A percentile compares a stretch with the other conserved stretches of the same genome.
phyloP scores from a whole-genome alignment of 2,888 invertebrate species.

The Pasiphila rectangulata region DNA sequence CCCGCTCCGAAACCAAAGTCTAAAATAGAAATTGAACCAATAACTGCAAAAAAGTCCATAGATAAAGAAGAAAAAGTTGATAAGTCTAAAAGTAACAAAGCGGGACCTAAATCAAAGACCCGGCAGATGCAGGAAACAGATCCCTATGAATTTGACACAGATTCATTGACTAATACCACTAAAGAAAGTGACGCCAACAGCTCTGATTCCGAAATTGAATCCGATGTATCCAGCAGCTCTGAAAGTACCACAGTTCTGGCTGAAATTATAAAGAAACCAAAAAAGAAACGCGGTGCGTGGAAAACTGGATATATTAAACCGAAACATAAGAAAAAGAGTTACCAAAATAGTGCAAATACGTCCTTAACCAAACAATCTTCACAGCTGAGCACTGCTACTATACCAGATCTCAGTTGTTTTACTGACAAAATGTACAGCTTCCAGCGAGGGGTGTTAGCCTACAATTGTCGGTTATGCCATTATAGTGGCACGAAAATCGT shows the following conservation, averaged over 20 bases:
- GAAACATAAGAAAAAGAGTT: slow-evolving; percentile 59
- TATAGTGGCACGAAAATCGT: slow-evolving; percentile 83
- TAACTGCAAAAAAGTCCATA: slow-evolving; percentile 24
- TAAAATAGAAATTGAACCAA: slow-evolving; percentile 31
- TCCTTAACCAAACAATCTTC: not conserved
- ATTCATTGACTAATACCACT: slow-evolving; percentile 46
- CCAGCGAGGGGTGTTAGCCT: slow-evolving; percentile 52
- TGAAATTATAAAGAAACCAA: slow-evolving; percentile 57
- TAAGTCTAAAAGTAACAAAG: slow-evolving; percentile 37
- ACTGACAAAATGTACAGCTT: slow-evolving; percentile 72
- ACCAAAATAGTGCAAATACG: slow-evolving; percentile 18
- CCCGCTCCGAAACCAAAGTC: slow-evolving; percentile 46
- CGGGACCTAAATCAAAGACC: slow-evolving; percentile 62
- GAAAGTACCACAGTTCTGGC: slow-evolving; percentile 52
- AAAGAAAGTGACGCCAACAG: slow-evolving; percentile 47
- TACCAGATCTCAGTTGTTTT: slow-evolving; percentile 55
- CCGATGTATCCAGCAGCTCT: slow-evolving; percentile 54
- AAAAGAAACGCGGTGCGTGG: slow-evolving; percentile 60
- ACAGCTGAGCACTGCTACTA: slow-evolving; percentile 28
- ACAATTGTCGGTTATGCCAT: slow-evolving; percentile 82
- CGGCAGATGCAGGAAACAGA: slow-evolving; percentile 48
- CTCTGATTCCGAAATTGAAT: slow-evolving; percentile 60
- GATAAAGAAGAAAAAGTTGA: slow-evolving; percentile 12
- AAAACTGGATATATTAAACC: slow-evolving; percentile 63
- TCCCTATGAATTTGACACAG: slow-evolving; percentile 64